Base-by-base conservation (phyloP, 92 coral and sea anemone species). In the Actinernus sp. region DNA sequence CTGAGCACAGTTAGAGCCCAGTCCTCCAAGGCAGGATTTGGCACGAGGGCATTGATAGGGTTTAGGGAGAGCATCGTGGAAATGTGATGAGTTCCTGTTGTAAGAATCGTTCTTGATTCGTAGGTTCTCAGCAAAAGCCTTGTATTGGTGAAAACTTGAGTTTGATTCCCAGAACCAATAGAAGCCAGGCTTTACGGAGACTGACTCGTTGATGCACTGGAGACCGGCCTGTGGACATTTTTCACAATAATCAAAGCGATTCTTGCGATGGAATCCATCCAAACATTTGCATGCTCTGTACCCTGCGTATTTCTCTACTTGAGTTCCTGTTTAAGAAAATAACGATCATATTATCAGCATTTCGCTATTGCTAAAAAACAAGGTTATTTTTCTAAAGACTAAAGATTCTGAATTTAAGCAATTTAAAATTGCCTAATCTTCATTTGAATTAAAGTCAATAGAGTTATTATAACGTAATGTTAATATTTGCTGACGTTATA, bases 161-260 rank as follows among this genome's bases (percentile, higher is more conserved):
- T 79, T 32, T 29, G 86, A 60, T 17, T n/a, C 19, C 86, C 86
- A 79, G 2, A 60, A 62, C 86, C 86, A 79, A 64, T 51, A 70
- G 53, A 50, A 79, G 14, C 80, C 86, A 28, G 52, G 28, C 58
- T 60, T 60, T 16, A 79, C 32, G 17, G 56, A 31, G 40, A 70
- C 32, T 1, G 79, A 79, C 55, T 79, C 86, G 40, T 71, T 63
- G 6, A 41, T 18, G 16, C 86, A 79, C 30, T 49, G 36, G 10
- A 71, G 43, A 9, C 86, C 86, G 27, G 16, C 3, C 2, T 51
- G 38, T 1, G 79, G 73, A 62, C 86, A 79, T 12, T 44, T 57
- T n/a, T 34, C 33, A 54, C 80, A 79, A 34, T 49, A 51, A 26
- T 74, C 86, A 26, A 79, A 79, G 33, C 87, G 73, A 32, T 45